These are phyloP conservation scores for Drosophila monieri DNA, from an alignment of 2,888 invertebrate species.

Conservation along the genomic window DNA sequence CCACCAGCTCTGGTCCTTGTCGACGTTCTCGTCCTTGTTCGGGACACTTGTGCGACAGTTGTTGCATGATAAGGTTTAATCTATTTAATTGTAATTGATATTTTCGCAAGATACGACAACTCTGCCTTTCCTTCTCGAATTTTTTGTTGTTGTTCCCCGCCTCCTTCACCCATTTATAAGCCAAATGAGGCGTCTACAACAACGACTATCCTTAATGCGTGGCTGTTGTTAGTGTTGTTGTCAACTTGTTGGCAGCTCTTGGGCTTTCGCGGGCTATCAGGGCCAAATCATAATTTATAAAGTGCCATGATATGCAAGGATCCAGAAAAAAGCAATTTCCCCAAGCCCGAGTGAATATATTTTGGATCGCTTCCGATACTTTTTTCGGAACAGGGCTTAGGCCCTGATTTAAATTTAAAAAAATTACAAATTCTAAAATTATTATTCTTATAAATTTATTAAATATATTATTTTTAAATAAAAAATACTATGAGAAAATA, in stretches of 20 bases:
- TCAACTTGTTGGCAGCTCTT: conserved; percentile 74
- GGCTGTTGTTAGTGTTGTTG: conserved; percentile 19
- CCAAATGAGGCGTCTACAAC: conserved; percentile 67
- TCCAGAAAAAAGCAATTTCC: conserved; percentile 26
- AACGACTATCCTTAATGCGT: conserved; percentile 36
- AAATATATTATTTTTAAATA: too few relatives aligned
- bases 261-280: conserved; percentile 37
- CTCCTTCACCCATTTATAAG: conserved; percentile 66
- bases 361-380: not conserved
- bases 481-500: too few relatives aligned
- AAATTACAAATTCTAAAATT: too few relatives aligned
- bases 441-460: too few relatives aligned
- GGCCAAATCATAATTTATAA: conserved; percentile 75
- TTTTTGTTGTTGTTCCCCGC: conserved; percentile 5
- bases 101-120: conserved; percentile 71
- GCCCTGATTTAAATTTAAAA: too few relatives aligned
- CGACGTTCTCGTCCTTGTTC: conserved; percentile 51
- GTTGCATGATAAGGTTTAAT: conserved; percentile 79
- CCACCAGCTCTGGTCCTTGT: conserved; percentile 25
- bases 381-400: too few relatives aligned
- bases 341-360: conserved; percentile 14
- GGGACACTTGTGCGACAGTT: conserved; percentile 78
- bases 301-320: conserved; percentile 50
- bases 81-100: conserved; percentile 79
- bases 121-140: conserved; percentile 18